A percentile compares a stretch with the other conserved stretches of the same genome.
These are phyloP conservation scores for Rattus rattus DNA, from an alignment of 2,113 vertebrate species.

Conservation along the genomic window DNA sequence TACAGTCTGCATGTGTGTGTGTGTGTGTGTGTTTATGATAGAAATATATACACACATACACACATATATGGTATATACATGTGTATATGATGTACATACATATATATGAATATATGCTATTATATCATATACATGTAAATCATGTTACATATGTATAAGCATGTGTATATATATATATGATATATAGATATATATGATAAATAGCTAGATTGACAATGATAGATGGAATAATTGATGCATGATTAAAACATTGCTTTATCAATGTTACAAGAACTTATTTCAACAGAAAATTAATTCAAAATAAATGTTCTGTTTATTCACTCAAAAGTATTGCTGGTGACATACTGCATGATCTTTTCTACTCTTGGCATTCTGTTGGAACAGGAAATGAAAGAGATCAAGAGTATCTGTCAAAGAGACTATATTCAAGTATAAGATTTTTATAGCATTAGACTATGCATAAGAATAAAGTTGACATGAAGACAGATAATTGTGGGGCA, in stretches of 20 bases:
- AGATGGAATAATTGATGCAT: not conserved
- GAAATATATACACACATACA: too few species aligned
- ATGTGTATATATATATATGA: not conserved
- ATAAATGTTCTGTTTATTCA: not conserved
- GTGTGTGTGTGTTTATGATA: not conserved
- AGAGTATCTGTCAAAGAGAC: not conserved
- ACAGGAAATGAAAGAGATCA: not conserved
- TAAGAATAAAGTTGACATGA: not conserved
- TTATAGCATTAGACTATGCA: not conserved
- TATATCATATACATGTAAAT: not conserved
- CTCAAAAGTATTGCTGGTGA: not conserved
- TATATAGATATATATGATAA: not conserved
- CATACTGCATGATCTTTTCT: not conserved
- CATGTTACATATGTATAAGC: not conserved
- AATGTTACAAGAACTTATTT: not conserved
- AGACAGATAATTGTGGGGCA: not conserved
- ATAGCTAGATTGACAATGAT: not conserved
- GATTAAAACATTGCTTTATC: not conserved
- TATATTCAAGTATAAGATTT: not conserved
- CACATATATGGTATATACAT: not conserved
- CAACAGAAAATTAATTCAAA: not conserved
- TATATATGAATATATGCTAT: not conserved
- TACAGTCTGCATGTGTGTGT: not conserved
- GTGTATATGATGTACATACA: not conserved
- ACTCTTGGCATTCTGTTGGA: not conserved